Evolutionary conservation across 2,113 vertebrate genomes (phyloP), one percentile per base, ranked within the genome.

Genomic region (Sphyrna mokarran): DNA sequence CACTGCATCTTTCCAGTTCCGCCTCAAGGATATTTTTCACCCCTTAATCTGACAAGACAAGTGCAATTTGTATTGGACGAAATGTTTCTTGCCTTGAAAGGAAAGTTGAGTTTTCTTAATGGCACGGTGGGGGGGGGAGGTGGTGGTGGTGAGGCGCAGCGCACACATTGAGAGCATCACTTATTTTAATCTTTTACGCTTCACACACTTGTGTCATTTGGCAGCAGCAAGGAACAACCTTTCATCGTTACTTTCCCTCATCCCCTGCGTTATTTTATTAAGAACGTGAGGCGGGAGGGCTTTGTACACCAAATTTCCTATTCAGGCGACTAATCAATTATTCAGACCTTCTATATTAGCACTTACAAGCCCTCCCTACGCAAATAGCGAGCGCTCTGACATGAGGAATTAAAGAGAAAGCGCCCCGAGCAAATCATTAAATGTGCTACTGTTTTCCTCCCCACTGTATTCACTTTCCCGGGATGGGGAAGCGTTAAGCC

Each of bases 291-390:
- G 69, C 48, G 4, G 94, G 26, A 72, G 54, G 33, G 23, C 63
- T 70, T 20, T 26, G 72, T 54, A 76, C 2, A 33, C 40, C 37
- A 43, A 70, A 94, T 70, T 40, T 70, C 70, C 66, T 48, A 94
- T 61, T 70, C 93, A 70, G 68, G 43, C 43, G 23, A 72, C 40
- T 72, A 68, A 95, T 95, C 72, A 72, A 95, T 95, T 72, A 95
- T 95, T 95, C 94, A 95, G 26, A 95, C 11, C 61, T 66, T 63
- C 89, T 93, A 20, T 20, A 66, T 66, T n/a, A 66, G 89, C 66
- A 93, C 63, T 66, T 66, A 93, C 16, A 66, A 93, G 63, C 18
- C 20, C n/a, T 13, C 7, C 61, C 61, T 63, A 13, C 63, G 87
- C 89, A 93, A 37, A 93, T n/a, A 63, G 33, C 33, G 87, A 61